Percentiles rank a stretch among this genome's conserved stretches.
Conservation (phyloP, 2,113 vertebrate species). For the Nyctibius bracteatus region DNA sequence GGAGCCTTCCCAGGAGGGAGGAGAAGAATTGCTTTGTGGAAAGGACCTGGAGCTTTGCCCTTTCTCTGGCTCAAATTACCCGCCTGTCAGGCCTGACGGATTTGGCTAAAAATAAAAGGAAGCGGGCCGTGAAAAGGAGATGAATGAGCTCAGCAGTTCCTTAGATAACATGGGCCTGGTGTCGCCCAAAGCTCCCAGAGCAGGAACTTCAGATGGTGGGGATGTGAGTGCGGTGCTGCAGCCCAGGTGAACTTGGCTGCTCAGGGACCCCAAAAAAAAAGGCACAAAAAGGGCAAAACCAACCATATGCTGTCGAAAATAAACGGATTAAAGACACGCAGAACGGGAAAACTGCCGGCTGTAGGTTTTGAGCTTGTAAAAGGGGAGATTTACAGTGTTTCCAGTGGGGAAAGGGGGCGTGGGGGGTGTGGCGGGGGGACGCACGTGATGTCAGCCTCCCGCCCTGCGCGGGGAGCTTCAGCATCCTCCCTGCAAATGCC, state of each 20-base stretch:
- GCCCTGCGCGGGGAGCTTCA: conserved; percentile 65
- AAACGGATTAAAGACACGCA: neutral
- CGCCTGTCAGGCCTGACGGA: conserved; percentile 91
- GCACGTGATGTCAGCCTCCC: conserved; percentile 70
- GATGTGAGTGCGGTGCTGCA: conserved; percentile 10
- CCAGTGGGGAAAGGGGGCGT: neutral
- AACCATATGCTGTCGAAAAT: neutral
- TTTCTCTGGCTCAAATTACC: conserved; percentile 87
- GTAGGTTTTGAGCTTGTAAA: neutral
- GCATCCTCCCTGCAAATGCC: conserved; percentile 70
- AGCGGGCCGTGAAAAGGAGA: conserved; percentile 82
- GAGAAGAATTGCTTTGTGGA: conserved; percentile 87
- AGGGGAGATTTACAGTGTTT: neutral
- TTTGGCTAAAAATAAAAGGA: conserved; percentile 97
- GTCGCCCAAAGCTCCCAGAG: conserved; percentile 71
- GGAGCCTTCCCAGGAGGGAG: conserved; percentile 83
- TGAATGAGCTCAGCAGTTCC: conserved; percentile 85
- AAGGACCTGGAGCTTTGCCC: conserved; percentile 84
- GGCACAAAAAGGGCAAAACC: neutral
- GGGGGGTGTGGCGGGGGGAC: neutral
- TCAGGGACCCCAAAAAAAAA: neutral
- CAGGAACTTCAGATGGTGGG: conserved; percentile 69
- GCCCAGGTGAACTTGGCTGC: conserved; percentile 15
- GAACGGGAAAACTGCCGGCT: neutral
- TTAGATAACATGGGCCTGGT: conserved; percentile 74